These are phyloP conservation scores for Steromphala cineraria DNA, from an alignment of 2,888 invertebrate species.

Conservation along the genomic window DNA sequence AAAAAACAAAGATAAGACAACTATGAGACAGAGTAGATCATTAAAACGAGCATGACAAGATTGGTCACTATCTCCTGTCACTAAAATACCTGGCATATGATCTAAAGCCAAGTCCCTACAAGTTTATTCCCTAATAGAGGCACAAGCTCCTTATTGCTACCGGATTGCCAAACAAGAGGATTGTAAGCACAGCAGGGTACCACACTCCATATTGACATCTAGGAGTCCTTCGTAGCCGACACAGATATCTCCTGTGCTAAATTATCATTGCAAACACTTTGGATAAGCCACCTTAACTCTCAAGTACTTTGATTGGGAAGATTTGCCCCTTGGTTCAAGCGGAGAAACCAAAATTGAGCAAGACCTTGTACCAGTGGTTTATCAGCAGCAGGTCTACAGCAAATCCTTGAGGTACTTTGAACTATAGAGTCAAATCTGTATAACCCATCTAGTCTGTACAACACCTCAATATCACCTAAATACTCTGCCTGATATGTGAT, in stretches of 20 bases:
- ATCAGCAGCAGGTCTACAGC: neutral
- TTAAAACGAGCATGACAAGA: no score
- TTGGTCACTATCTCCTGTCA: no score
- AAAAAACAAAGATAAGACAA: no score
- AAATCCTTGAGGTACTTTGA: neutral
- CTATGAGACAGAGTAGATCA: no score
- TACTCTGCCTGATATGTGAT: no score
- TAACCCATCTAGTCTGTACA: no score
- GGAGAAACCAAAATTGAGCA: neutral
- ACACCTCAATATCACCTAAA: no score
- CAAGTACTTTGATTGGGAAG: neutral
- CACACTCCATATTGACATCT: neutral
- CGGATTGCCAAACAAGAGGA: neutral
- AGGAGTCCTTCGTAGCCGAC: neutral
- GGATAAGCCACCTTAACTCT: neutral
- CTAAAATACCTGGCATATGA: no score
- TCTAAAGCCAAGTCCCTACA: no score
- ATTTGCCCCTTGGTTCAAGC: neutral
- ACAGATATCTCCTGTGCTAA: neutral
- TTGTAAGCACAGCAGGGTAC: neutral
- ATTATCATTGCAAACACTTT: neutral
- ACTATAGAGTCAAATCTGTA: neutral
- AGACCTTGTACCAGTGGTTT: neutral
- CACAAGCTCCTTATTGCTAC: neutral
- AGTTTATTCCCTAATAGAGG: no score